Evolutionary conservation across 2,888 invertebrate genomes (phyloP).

Genomic region (Trichacis sp.): DNA sequence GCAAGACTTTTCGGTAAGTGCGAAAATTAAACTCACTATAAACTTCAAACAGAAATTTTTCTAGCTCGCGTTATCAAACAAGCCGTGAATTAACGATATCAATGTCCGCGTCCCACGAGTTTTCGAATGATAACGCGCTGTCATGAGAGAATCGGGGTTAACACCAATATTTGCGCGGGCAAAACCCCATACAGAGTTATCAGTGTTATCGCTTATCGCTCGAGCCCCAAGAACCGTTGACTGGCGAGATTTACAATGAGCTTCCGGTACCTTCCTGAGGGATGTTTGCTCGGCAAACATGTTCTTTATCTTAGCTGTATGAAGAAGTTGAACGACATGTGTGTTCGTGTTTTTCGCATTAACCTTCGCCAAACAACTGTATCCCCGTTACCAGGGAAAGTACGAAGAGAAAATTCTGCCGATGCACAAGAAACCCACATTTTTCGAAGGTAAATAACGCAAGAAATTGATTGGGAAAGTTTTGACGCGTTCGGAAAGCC

Average conservation of each 20-base stretch:
- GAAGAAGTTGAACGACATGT: slow-evolving; percentile 24
- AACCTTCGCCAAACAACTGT: slow-evolving; percentile 10
- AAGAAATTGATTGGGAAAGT: no score
- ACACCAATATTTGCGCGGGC: slow-evolving; percentile 42
- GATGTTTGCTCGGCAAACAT: slow-evolving; percentile 60
- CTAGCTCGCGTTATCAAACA: slow-evolving; percentile 8
- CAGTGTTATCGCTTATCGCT: slow-evolving; percentile 40
- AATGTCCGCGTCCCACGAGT: slow-evolving; percentile 17
- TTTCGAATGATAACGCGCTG: slow-evolving; percentile 27
- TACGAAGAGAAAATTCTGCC: no score
- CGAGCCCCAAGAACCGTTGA: slow-evolving; percentile 41
- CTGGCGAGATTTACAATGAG: slow-evolving; percentile 66
- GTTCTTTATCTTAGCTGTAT: slow-evolving; percentile 32
- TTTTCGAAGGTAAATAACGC: no score
- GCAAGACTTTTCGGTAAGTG: no score
- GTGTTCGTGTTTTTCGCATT: slow-evolving; percentile 17
- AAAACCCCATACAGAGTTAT: slow-evolving; percentile 35
- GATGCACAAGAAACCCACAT: no score
- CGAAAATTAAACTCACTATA: no score
- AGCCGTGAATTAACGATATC: slow-evolving; percentile 20
- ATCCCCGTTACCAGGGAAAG: no score
- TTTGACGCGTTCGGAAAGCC: no score
- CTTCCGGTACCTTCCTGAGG: slow-evolving; percentile 64
- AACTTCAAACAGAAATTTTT: background rate
- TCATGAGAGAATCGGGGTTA: slow-evolving; percentile 33